These are phyloP conservation scores for Ornithorhynchus anatinus DNA, from an alignment of 2,113 vertebrate genomes.

Conservation along the genomic window DNA sequence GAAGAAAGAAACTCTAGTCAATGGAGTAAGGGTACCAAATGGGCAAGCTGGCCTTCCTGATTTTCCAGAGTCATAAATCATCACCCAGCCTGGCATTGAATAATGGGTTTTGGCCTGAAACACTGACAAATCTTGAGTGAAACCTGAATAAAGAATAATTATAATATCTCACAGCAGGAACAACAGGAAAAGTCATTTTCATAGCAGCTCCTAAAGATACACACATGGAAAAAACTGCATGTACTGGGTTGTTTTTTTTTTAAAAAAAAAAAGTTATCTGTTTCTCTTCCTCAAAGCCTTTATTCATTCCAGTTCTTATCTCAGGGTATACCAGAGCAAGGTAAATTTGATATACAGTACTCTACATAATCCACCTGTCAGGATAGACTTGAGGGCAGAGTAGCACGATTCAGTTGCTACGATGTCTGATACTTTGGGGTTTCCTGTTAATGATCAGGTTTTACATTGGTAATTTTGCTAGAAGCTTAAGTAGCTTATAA, in stretches of 20 bases:
- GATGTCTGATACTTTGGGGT: conserved; percentile 30
- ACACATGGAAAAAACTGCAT: conserved; percentile 24
- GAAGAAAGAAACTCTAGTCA: conserved; percentile 25
- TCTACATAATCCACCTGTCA: conserved; percentile 34
- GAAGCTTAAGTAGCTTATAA: conserved; percentile 21
- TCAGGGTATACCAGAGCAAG: conserved; percentile 35
- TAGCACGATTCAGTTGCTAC: not conserved
- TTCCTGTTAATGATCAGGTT: conserved; percentile 12
- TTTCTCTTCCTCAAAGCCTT: conserved; percentile 51
- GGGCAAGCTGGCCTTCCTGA: conserved; percentile 19
- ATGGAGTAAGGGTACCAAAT: conserved; percentile 28
- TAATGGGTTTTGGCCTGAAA: conserved; percentile 67
- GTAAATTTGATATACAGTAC: not conserved
- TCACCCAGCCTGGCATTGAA: conserved; percentile 69
- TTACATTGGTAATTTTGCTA: conserved; percentile 28
- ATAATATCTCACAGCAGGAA: conserved; percentile 38
- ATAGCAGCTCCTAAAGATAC: conserved; percentile 39
- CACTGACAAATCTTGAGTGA: conserved; percentile 55
- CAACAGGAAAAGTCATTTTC: conserved; percentile 38
- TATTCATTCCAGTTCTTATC: conserved; percentile 42
- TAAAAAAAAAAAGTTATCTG: conserved; percentile 21
- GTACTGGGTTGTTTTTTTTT: conserved; percentile 38
- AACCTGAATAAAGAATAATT: conserved; percentile 43
- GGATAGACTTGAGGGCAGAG: not conserved
- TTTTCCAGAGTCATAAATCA: conserved; percentile 67